Conservation (phyloP, 2,888 invertebrate genomes). For the Eutolmus rufibarbis region DNA sequence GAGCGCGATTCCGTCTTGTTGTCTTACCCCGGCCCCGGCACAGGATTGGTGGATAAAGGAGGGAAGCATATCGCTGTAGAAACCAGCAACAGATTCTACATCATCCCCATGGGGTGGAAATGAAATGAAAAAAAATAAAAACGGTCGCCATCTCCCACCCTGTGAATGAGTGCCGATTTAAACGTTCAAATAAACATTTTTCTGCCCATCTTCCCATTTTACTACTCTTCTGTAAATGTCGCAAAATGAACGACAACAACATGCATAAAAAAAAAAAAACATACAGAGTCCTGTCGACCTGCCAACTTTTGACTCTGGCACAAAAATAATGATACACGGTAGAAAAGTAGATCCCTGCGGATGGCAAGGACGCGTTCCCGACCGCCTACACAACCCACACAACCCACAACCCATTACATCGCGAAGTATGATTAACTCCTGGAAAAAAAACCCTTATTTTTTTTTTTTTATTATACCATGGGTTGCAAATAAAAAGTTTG, state of each 20-base stretch:
- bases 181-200: slow-evolving; percentile 37
- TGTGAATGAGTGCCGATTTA: slow-evolving; percentile 28
- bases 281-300: not conserved
- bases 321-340: not conserved
- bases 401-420: not conserved
- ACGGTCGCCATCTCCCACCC: not conserved
- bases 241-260: slow-evolving; percentile 2
- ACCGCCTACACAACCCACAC: not conserved
- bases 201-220: slow-evolving; percentile 26
- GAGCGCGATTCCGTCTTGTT: not conserved
- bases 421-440: slow-evolving; percentile 18
- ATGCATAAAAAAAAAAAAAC: not conserved
- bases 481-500: slow-evolving; percentile 21
- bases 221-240: slow-evolving; percentile 16
- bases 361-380: not conserved
- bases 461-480: not conserved
- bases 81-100: not conserved
- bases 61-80: not conserved
- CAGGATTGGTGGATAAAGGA: not conserved
- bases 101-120: not conserved
- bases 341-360: not conserved
- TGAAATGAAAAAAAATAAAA: not conserved
- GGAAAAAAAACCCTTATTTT: not conserved
- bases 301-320: slow-evolving; percentile 26
- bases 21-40: not conserved